Base-by-base conservation (phyloP, 2,888 invertebrate species). In the Lasioglossum zephyrum region DNA sequence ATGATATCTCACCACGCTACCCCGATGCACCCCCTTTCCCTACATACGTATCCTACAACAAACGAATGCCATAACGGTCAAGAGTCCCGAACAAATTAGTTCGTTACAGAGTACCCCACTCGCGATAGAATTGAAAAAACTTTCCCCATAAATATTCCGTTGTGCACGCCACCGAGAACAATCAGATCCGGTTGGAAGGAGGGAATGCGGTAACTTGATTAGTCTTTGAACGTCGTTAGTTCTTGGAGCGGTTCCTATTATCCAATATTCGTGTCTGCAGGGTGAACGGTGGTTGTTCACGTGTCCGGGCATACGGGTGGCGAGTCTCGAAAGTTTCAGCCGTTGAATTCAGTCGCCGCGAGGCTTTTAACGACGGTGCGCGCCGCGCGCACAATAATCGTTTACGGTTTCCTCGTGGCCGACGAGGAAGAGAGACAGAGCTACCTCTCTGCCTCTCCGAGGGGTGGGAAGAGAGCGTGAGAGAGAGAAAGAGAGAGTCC, bases 311-410 rank as follows among this genome's bases (percentile, higher is more conserved):
- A 13, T n/a, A 41, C 70, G n/a, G 39, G 53, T 36, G 22, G 79
- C 79, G 44, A 49, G 53, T 60, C 74, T 84, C 63, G 76, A 89
- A 89, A 92, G 87, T 91, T 89, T 86, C 77, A 77, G 79, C 81
- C 86, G 87, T 90, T 88, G 90, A 81, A 92, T 92, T 90, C 88
- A 91, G 88, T 91, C 87, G 88, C 84, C 82, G 86, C 83, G 81
- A 80, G 88, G 86, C 79, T 90, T 22, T 91, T 88, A 91, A 91
- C 89, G 87, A 83, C 77, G 78, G 77, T 77, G 41, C 82, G 81
- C 75, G 74, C 26, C 18, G 5, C 31, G 49, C 11, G 9, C 53
- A 73, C 79, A 84, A 85, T 79, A 83, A 82, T 77, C 83, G 87
- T 90, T 90, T 88, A 87, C 63, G 82, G 87, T 88, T 89, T 82